Conservation (phyloP, 2,797 vertebrate genomes). For the Hapalemur alaotrensis region DNA sequence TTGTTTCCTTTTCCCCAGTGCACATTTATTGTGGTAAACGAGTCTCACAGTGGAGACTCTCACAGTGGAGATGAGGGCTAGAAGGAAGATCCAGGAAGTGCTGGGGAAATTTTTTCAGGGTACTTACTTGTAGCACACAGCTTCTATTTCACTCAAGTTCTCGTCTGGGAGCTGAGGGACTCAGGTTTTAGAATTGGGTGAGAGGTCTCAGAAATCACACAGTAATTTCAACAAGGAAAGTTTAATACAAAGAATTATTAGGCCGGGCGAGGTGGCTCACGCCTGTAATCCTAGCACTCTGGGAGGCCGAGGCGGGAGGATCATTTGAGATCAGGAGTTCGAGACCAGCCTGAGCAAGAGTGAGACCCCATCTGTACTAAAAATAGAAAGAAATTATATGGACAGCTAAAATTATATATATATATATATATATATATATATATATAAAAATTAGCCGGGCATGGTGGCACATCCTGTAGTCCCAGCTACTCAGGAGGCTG, state of each 20-base stretch:
- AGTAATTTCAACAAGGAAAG: background rate
- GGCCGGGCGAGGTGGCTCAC: too few relatives aligned
- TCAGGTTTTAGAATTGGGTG: background rate
- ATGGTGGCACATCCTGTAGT: too few relatives aligned
- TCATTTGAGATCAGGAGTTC: too few relatives aligned
- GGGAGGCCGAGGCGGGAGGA: too few relatives aligned
- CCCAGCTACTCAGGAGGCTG: too few relatives aligned
- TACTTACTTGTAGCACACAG: background rate
- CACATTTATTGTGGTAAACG: background rate
- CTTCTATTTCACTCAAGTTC: background rate
- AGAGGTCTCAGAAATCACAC: background rate
- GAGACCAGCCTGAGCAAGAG: too few relatives aligned
- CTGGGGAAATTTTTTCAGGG: slow-evolving; percentile 12
- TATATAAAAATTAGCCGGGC: too few relatives aligned
- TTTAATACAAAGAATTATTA: background rate
- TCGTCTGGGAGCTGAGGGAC: background rate
- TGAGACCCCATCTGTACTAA: too few relatives aligned
- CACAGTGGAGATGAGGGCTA: background rate
- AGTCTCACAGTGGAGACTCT: background rate
- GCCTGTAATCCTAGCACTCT: too few relatives aligned
- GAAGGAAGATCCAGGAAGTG: background rate
- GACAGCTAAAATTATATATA: too few relatives aligned
- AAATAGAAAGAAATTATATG: too few relatives aligned
- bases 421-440: too few relatives aligned
- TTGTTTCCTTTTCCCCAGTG: background rate